Evolutionary conservation across 2,888 invertebrate genomes (phyloP), one percentile per base, ranked within the genome.

Genomic region (Lasius fuliginosus): DNA sequence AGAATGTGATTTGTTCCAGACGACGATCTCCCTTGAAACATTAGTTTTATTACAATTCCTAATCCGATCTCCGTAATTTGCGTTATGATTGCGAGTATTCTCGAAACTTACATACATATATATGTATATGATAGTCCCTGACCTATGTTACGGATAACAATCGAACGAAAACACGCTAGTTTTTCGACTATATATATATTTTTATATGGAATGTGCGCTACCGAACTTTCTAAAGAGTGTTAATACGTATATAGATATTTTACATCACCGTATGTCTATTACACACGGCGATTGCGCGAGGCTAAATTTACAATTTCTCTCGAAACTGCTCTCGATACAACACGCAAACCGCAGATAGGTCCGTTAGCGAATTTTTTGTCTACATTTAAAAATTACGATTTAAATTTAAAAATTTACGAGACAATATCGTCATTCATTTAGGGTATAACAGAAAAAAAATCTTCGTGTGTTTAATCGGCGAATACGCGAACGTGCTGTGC

Each of bases 121-220:
- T 46, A n/a, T 23, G 68, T 18, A n/a, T 53, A n/a, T 53, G n/a
- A n/a, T 53, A 53, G 8, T 53, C 62, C 33, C 42, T 9, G 58
- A 73, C 73, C 60, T 68, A 75, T 53, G 58, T 69, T 79, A 82
- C 69, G 79, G 64, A 84, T 58, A 67, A 81, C 68, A 30, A 53
- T 58, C 62, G 27, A 86, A 88, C 82, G 58, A 53, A 84, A 85
- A 86, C 82, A 64, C 42, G 68, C 60, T 86, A 84, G 58, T 84
- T 56, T 36, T 64, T 84, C 74, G 74, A 75, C 64, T 87, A 87
- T 56, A 64, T 62, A 42, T 79, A 30, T 79, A 60, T 76, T 12
- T 42, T 79, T 23, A 67, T 84, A 58, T 81, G 87, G 85, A 89
- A 89, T 89, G 87, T 86, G 68, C 85, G 74, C 73, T 82, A 84